A percentile compares a stretch with the other conserved stretches of the same genome.
phyloP scores from a whole-genome alignment of 2,888 invertebrate genomes.

The Diplolepis rosae region DNA sequence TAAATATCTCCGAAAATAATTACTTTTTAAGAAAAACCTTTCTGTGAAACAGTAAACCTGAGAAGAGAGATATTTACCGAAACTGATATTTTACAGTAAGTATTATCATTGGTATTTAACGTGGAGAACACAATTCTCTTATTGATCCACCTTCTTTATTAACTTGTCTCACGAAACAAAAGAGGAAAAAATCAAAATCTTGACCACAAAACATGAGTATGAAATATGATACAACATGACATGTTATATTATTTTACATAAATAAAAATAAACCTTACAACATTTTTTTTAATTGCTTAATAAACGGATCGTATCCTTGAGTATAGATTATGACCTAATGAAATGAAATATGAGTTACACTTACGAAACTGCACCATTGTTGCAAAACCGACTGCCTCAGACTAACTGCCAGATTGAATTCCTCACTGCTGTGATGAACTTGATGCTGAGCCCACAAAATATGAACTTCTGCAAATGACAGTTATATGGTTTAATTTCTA shows the following conservation, averaged over 20 bases:
- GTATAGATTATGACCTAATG: background rate
- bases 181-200: background rate
- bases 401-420: slow-evolving; percentile 90
- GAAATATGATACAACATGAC: background rate
- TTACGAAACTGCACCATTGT: slow-evolving; percentile 87
- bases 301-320: slow-evolving; percentile 23
- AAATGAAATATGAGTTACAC: slow-evolving; percentile 66
- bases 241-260: slow-evolving; percentile 2
- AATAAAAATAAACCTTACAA: background rate
- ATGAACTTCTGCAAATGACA: slow-evolving; percentile 82
- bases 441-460: slow-evolving; percentile 93
- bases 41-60: no score
- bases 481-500: slow-evolving; percentile 29
- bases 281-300: no score
- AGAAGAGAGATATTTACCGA: no score
- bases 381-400: slow-evolving; percentile 87
- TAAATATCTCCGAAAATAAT: no score
- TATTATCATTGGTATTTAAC: no score
- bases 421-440: slow-evolving; percentile 93
- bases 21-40: no score
- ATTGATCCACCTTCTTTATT: no score
- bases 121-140: no score
- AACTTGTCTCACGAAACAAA: no score
- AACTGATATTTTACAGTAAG: no score
- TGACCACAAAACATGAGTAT: background rate